These are phyloP conservation scores for Pharmacophagus antenor DNA, from an alignment of 2,888 invertebrate species.

Conservation along the genomic window DNA sequence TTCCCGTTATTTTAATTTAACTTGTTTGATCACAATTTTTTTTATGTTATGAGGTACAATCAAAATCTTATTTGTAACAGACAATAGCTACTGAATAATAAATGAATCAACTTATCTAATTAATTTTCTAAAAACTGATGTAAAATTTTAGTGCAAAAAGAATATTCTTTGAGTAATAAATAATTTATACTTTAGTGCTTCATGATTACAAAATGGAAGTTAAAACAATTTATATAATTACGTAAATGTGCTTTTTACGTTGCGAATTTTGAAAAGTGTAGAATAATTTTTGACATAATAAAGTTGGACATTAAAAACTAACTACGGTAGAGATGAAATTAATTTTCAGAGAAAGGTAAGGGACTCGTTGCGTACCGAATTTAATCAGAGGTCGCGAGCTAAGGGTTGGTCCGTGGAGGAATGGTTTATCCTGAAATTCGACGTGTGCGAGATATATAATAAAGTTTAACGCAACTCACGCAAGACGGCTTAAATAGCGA, in stretches of 20 bases:
- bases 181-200: too few species aligned
- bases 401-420: slow-evolving; percentile 30
- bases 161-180: too few species aligned
- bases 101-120: too few species aligned
- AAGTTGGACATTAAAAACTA: slow-evolving; percentile 33
- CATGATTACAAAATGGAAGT: too few species aligned
- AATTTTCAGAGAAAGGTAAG: slow-evolving; percentile 42
- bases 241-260: not conserved
- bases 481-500: slow-evolving; percentile 22
- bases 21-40: too few species aligned
- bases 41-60: too few species aligned
- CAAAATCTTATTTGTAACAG: too few species aligned
- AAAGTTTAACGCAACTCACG: slow-evolving; percentile 28
- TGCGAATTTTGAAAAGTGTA: not conserved
- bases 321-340: slow-evolving; percentile 40
- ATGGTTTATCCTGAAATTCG: slow-evolving; percentile 25
- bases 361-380: slow-evolving; percentile 40
- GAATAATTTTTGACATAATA: slow-evolving; percentile 16
- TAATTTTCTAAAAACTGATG: too few species aligned
- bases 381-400: slow-evolving; percentile 42
- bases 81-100: too few species aligned
- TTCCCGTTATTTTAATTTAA: too few species aligned
- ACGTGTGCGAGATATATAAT: slow-evolving; percentile 29
- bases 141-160: too few species aligned
- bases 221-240: too few species aligned